Evolutionary conservation across 2,888 invertebrate species (phyloP).

Genomic region (Chloromyia formosa): DNA sequence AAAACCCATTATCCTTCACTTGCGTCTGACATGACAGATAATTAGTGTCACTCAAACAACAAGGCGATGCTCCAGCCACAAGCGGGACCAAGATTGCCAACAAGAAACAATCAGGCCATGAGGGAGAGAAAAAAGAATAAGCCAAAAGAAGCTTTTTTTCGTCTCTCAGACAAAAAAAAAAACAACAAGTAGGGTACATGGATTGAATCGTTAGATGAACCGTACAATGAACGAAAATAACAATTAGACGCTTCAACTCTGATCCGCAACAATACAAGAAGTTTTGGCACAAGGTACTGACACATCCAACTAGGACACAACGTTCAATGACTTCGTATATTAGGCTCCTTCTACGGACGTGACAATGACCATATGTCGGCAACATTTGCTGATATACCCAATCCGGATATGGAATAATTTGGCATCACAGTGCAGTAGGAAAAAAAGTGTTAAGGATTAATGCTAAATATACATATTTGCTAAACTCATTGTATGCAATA

Average conservation of each 20-base stretch:
- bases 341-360: conserved; percentile 11
- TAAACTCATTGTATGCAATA: conserved; percentile 3
- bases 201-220: neutral
- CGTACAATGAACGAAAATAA: conserved; percentile 22
- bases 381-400: neutral
- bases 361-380: conserved; percentile 5
- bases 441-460: neutral
- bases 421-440: neutral
- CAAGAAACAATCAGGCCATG: neutral
- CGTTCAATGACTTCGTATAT: conserved; percentile 27
- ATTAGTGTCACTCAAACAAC: conserved; percentile 45
- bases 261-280: neutral
- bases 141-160: conserved; percentile 17
- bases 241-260: conserved; percentile 36
- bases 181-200: neutral
- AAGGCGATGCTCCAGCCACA: neutral
- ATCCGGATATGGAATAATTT: neutral
- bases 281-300: neutral
- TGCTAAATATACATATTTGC: neutral
- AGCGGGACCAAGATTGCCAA: neutral
- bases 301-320: conserved; percentile 3
- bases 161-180: too few species aligned
- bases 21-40: conserved; percentile 46
- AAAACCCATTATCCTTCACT: conserved; percentile 43
- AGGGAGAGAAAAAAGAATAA: conserved; percentile 7